Evolutionary conservation across 2,113 vertebrate genomes (phyloP).

Genomic region (Camelus dromedarius): DNA sequence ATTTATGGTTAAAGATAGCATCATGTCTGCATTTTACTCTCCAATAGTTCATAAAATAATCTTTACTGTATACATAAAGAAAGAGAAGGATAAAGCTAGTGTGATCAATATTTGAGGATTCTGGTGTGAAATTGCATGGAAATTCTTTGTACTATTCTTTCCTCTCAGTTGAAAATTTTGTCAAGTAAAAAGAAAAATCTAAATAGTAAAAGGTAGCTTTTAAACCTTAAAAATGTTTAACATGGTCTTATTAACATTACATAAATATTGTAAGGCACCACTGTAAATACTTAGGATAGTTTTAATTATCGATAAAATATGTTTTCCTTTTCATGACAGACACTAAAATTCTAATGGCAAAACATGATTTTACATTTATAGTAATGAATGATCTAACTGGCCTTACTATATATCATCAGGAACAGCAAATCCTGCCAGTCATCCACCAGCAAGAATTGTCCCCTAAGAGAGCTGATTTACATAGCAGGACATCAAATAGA

Average conservation of each 20-base stretch:
- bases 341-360: constrained; percentile 22
- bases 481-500: neutral
- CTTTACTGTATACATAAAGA: neutral
- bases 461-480: neutral
- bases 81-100: neutral
- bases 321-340: constrained; percentile 25
- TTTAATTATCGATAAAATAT: constrained; percentile 16
- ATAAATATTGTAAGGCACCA: neutral
- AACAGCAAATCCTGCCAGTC: neutral
- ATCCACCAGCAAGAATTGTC: constrained; percentile 20
- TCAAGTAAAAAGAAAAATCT: neutral
- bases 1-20: neutral
- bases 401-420: neutral
- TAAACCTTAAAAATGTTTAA: neutral
- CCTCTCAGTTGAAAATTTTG: neutral
- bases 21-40: neutral
- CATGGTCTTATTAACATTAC: neutral
- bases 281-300: neutral
- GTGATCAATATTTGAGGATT: neutral
- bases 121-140: neutral
- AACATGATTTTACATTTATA: neutral
- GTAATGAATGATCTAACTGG: neutral
- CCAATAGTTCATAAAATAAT: neutral
- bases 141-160: neutral
- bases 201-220: neutral